Conservation (phyloP, 2,113 vertebrate species). For the Crotalus horridus region DNA sequence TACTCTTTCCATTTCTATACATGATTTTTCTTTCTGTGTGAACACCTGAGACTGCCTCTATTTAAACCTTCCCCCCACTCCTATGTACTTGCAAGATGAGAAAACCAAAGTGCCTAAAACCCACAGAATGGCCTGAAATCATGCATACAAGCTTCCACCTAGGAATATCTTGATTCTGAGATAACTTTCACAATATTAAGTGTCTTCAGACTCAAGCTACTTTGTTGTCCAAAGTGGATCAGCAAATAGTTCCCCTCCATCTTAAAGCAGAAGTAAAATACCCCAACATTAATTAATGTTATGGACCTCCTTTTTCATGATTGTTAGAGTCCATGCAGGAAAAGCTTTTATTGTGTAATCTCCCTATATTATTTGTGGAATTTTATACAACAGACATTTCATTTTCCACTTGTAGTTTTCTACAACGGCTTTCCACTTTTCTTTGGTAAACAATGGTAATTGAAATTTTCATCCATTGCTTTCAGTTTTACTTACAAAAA, state of each 20-base stretch:
- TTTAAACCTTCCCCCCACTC: neutral
- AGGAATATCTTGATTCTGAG: neutral
- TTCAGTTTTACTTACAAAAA: neutral
- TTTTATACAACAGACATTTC: neutral
- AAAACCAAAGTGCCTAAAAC: neutral
- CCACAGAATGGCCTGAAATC: neutral
- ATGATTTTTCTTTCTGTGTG: neutral
- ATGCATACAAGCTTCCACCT: rapidly evolving
- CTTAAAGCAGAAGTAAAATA: neutral
- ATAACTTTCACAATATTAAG: neutral
- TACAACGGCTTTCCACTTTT: neutral
- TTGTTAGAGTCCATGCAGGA: neutral
- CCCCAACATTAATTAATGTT: neutral
- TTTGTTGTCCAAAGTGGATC: neutral
- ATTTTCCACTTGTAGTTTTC: neutral
- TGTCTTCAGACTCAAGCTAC: neutral
- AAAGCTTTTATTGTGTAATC: neutral
- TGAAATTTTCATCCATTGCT: neutral
- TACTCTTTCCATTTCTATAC: neutral
- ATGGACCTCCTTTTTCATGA: neutral
- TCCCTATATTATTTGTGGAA: neutral
- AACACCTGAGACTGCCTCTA: neutral
- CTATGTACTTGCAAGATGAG: too few species aligned
- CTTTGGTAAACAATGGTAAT: neutral
- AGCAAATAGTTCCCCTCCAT: neutral